Evolutionary conservation across 2,888 invertebrate genomes (phyloP).

Genomic region (Oithona nana): DNA sequence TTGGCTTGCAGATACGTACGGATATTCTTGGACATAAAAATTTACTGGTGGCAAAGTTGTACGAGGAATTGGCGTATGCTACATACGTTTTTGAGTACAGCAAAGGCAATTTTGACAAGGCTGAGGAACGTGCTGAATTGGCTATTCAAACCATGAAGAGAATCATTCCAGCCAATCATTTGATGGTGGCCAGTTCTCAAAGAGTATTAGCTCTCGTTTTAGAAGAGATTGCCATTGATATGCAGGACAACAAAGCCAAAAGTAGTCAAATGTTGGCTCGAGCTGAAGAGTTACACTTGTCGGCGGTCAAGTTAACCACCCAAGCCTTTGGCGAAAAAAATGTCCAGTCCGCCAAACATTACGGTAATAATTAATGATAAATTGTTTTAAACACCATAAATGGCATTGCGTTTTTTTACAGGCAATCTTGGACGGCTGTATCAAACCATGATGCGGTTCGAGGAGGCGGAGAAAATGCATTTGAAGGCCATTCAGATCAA

Average conservation of each 20-base stretch:
- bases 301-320: conserved; percentile 55
- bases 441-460: conserved; percentile 63
- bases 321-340: conserved; percentile 76
- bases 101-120: conserved; percentile 61
- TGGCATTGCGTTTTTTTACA: too few relatives aligned
- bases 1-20: conserved; percentile 46
- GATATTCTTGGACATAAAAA: conserved; percentile 61
- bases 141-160: conserved; percentile 62
- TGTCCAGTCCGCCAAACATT: conserved; percentile 87
- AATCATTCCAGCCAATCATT: conserved; percentile 57
- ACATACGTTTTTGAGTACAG: conserved; percentile 80
- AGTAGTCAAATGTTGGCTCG: conserved; percentile 37
- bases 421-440: conserved; percentile 81
- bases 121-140: conserved; percentile 56
- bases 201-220: conserved; percentile 76
- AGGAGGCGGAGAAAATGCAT: conserved; percentile 80
- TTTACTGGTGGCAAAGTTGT: conserved; percentile 67
- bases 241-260: conserved; percentile 27
- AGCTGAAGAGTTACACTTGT: conserved; percentile 63
- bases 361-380: too few relatives aligned
- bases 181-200: conserved; percentile 69
- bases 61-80: conserved; percentile 82
- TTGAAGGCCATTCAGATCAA: conserved; percentile 78
- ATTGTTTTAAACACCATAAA: too few relatives aligned
- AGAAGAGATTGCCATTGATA: conserved; percentile 81